phyloP scores from a whole-genome alignment of 2,113 vertebrate genomes.

The Archilochus colubris region DNA sequence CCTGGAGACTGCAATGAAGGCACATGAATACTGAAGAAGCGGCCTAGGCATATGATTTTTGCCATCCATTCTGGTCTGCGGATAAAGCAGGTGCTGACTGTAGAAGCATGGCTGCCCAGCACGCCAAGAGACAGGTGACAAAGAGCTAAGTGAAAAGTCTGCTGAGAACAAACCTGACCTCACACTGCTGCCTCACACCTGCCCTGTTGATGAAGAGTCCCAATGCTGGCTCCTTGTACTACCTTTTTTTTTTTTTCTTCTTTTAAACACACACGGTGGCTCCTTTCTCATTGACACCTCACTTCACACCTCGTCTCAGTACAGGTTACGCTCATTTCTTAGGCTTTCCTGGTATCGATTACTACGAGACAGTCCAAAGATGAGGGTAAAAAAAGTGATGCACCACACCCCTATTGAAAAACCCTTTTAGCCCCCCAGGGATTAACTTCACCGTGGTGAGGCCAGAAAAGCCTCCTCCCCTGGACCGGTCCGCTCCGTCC shows the following conservation, averaged over 20 bases:
- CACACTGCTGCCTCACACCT: not conserved
- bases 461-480: not conserved
- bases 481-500: too few relatives aligned
- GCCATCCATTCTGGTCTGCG: not conserved
- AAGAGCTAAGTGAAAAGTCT: not conserved
- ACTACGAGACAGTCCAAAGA: not conserved
- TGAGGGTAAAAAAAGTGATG: fast-evolving
- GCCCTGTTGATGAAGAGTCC: not conserved
- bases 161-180: fast-evolving
- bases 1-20: not conserved
- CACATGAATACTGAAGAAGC: fast-evolving
- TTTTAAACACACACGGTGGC: not conserved
- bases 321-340: not conserved
- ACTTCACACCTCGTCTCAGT: not conserved
- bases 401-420: too few relatives aligned
- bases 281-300: not conserved
- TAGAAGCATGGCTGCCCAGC: not conserved
- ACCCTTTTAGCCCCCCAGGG: fast-evolving
- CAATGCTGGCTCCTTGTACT: not conserved
- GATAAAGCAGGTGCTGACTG: not conserved
- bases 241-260: too few relatives aligned
- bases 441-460: fast-evolving
- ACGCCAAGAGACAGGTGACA: not conserved
- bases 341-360: not conserved
- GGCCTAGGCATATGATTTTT: not conserved